Base-by-base conservation (phyloP, 2,797 vertebrate species). In the Aplochiton taeniatus region DNA sequence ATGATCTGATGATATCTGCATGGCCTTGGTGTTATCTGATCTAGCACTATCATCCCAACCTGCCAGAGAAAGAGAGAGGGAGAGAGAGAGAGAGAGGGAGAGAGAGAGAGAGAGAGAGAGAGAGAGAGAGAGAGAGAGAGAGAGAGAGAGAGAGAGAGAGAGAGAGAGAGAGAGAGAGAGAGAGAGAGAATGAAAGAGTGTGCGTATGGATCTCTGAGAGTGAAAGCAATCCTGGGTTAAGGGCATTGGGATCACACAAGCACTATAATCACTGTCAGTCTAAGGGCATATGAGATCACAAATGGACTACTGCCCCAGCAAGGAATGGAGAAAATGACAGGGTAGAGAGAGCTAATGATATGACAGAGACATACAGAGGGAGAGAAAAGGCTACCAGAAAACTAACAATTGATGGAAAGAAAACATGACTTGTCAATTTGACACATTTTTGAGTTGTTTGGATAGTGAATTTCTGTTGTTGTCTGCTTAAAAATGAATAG, bases 11-110 rank as follows among this genome's bases (percentile, higher is more conserved):
- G 42, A 58, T 58, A 58, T 58, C 56, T 58, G 20, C 14, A 56
- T 42, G 56, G 56, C 41, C 41, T 58, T 58, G 13, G 16, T 44
- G 42, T 42, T 58, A 58, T 58, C 56, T 58, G 56, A 58, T 43
- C 11, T 12, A 14, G 31, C 6, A 6, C 31, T 31, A 42, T 31
- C 10, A 31, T 41, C 31, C 41, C 19, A 13, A 9, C 44, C 13
- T 56, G 12, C 10, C 54, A 42, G 12, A 56, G 6, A 14, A 9
- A 13, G 44, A 43, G 31, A 44, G 12, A 55, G 53, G 20, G 17
- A 19, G 17, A 20, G 53, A 55, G 53, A 20, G 18, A 31, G 53
- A 31, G 9, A 31, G 53, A 11, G 18, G 11, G 6, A 55, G 19
- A 8, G 46, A 50, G 43, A 59, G 44, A 59, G 58, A 60, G 8